Conservation (phyloP, 2,113 vertebrate genomes). For the Nothobranchius furzeri region DNA sequence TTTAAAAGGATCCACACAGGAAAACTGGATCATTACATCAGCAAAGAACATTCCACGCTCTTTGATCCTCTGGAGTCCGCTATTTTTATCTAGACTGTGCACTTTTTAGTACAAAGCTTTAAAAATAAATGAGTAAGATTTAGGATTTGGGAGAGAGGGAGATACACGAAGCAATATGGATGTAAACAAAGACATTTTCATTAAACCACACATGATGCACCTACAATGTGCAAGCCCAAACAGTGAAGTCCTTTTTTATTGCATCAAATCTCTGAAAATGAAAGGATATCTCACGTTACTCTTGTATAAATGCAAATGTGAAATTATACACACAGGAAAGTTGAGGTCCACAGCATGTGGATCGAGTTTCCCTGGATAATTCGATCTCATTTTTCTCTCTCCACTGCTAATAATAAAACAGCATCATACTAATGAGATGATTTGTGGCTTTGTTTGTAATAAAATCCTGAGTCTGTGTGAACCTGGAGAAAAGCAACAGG, state of each 20-base stretch:
- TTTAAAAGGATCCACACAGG: slow-evolving; percentile 7
- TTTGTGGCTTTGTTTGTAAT: neutral
- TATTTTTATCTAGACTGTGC: slow-evolving; percentile 1
- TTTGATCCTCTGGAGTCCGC: neutral
- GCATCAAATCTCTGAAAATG: neutral
- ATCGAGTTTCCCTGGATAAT: too few species aligned
- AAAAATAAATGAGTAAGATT: neutral
- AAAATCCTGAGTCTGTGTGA: slow-evolving; percentile 7
- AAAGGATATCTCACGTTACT: neutral
- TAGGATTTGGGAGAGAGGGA: neutral
- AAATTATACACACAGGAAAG: neutral
- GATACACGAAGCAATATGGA: neutral
- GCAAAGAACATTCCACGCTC: neutral
- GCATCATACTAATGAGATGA: neutral
- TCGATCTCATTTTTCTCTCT: too few species aligned
- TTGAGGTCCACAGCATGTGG: neutral
- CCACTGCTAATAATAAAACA: neutral
- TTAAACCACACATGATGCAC: neutral
- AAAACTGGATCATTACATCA: slow-evolving; percentile 4
- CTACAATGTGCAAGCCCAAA: neutral
- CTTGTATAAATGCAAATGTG: neutral
- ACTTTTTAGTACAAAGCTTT: neutral
- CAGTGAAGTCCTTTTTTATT: neutral
- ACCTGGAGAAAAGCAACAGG: slow-evolving; percentile 9
- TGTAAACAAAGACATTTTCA: neutral